Base-by-base conservation (phyloP, 1,140 invertebrate species). In the Scylla paramamosain region DNA sequence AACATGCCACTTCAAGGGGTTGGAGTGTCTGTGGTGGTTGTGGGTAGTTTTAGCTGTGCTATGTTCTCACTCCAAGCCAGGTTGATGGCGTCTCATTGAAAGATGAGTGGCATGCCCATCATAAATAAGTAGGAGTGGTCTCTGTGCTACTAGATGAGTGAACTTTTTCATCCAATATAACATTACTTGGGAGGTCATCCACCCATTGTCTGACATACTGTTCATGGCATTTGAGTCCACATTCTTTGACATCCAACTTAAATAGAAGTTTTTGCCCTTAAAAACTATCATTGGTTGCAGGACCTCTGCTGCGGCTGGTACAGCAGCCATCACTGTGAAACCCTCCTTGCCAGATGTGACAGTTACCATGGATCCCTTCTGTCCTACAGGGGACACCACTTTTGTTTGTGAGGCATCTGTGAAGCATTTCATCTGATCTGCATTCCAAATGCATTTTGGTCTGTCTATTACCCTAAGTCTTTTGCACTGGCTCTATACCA, bases 101-200 rank as follows among this genome's bases (percentile, higher is more conserved):
- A 84, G 83, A 20, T 84, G 83, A 84, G 83, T 84, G 83, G 83
- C 83, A 84, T 84, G 83, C 31, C 83, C 83, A 84, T 84, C n/a
- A 84, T 84, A 84, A 28, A 84, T 84, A 28, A 84, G 31, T 28
- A 7, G 83, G 83, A 84, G 6, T n/a, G 83, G 83, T 20, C 83
- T 84, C 83, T 84, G 83, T 84, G 83, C 4, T 4, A 84, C 83
- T 31, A 84, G 83, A 6, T 28, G n/a, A 20, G 20, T 84, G 31
- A 84, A 84, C 31, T 84, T 84, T 31, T 84, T 84, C 83, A 84
- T 7, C 83, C 83, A 84, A 31, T 84, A 4, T 7, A 4, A 31
- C 6, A 84, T 84, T 28, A 84, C 83, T 84, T 84, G n/a, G 31
- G 83, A 84, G 83, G 83, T 84, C 6, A 84, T 84, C 83, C 83